These are phyloP conservation scores for Nephrotoma guestfalica DNA, from an alignment of 2,888 invertebrate species.

Conservation along the genomic window DNA sequence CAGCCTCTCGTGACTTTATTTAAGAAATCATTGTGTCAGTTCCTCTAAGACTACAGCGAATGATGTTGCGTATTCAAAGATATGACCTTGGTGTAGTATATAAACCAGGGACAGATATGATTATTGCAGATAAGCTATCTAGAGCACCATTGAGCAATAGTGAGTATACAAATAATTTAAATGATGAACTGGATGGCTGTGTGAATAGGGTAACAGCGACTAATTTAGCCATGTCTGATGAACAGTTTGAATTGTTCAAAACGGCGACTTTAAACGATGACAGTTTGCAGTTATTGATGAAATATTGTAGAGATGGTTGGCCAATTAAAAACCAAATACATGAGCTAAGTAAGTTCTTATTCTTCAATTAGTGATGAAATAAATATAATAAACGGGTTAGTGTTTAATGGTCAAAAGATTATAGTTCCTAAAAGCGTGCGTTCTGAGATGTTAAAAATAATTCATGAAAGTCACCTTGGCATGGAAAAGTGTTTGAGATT, in stretches of 20 bases:
- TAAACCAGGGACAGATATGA: too few relatives aligned
- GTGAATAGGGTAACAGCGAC: neutral
- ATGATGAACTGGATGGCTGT: too few relatives aligned
- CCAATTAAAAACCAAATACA: too few relatives aligned
- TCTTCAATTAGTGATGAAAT: slow-evolving; percentile 1
- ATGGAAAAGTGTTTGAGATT: slow-evolving; percentile 8
- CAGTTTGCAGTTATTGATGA: neutral
- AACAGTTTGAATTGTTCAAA: slow-evolving; percentile 3
- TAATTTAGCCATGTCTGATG: slow-evolving; percentile 4
- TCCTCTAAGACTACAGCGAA: slow-evolving; percentile 18
- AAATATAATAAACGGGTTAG: slow-evolving; percentile 11
- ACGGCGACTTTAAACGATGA: neutral
- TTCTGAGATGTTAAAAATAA: slow-evolving; percentile 7
- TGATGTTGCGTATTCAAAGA: slow-evolving; percentile 17
- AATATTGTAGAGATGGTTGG: neutral
- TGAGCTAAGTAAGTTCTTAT: too few relatives aligned
- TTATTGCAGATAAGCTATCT: too few relatives aligned
- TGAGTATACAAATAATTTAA: too few relatives aligned
- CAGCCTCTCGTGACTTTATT: slow-evolving; percentile 19
- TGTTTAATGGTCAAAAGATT: slow-evolving; percentile 8
- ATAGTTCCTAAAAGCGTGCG: slow-evolving; percentile 7
- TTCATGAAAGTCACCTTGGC: slow-evolving; percentile 11
- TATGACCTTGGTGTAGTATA: slow-evolving; percentile 17
- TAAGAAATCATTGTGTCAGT: slow-evolving; percentile 12
- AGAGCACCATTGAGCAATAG: neutral